phyloP scores from a whole-genome alignment of 2,113 vertebrate species.

The Gobius niger region DNA sequence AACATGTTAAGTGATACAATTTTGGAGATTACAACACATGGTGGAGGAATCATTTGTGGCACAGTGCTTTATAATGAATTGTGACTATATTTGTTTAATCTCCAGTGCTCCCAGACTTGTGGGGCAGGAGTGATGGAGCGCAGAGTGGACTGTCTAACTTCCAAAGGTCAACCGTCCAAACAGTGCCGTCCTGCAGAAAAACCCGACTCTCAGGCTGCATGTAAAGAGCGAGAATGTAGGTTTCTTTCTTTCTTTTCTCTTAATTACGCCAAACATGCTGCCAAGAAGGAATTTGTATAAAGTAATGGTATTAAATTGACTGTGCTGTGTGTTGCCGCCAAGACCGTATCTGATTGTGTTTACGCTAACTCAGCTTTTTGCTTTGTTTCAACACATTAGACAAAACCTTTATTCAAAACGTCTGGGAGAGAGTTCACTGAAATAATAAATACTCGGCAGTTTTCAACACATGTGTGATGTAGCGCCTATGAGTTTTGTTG shows the following conservation, averaged over 20 bases:
- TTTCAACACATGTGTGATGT: conserved; percentile 35
- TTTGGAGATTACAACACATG: too few species aligned
- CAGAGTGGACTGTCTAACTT: conserved; percentile 80
- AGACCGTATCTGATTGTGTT: conserved; percentile 55
- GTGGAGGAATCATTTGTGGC: too few species aligned
- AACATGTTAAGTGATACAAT: too few species aligned
- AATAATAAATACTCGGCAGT: conserved; percentile 52
- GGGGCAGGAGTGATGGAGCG: conserved; percentile 85
- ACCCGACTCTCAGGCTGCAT: conserved; percentile 82
- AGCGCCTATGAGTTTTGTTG: conserved; percentile 21
- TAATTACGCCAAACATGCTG: conserved; percentile 5
- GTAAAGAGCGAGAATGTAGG: conserved; percentile 86
- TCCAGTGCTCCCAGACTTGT: conserved; percentile 90
- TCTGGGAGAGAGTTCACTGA: conserved; percentile 41
- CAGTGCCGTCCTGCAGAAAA: conserved; percentile 82
- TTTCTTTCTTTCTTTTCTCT: conserved; percentile 11
- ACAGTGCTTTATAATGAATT: too few species aligned
- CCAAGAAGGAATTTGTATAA: conserved; percentile 26
- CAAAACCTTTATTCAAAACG: conserved; percentile 31
- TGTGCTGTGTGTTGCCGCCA: conserved; percentile 39
- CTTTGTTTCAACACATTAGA: conserved; percentile 46
- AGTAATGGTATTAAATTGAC: conserved; percentile 48
- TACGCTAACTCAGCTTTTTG: conserved; percentile 39
- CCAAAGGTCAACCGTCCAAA: conserved; percentile 78
- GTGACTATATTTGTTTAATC: not conserved